phyloP scores from a whole-genome alignment of 2,888 invertebrate species.

The Archaeoteleia sp. region DNA sequence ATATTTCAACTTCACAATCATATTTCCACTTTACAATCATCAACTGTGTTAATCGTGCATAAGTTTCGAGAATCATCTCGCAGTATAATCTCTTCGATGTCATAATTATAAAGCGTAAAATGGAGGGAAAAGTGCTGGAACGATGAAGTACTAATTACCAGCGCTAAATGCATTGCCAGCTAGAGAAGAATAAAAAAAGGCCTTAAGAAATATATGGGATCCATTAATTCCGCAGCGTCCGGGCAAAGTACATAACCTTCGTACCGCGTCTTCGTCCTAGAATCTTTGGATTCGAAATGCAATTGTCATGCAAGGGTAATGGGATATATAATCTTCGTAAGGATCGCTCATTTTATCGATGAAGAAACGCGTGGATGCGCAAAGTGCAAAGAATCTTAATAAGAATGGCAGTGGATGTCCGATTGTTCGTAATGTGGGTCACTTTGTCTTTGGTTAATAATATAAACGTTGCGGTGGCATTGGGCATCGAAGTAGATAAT shows the following conservation, averaged over 20 bases:
- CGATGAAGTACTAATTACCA: slow-evolving; percentile 25
- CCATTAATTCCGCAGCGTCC: slow-evolving; percentile 19
- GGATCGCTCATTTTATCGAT: slow-evolving; percentile 42
- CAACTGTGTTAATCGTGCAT: background rate
- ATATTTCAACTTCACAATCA: slow-evolving; percentile 24
- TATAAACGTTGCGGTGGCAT: slow-evolving; percentile 18
- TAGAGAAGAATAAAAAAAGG: slow-evolving; percentile 4
- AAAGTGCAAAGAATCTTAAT: slow-evolving; percentile 46
- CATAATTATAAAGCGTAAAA: slow-evolving; percentile 26
- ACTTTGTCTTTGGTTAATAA: slow-evolving; percentile 31
- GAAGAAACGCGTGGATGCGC: slow-evolving; percentile 48
- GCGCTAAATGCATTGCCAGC: slow-evolving; percentile 24
- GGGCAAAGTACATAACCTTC: slow-evolving; percentile 19
- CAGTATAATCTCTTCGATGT: slow-evolving; percentile 30
- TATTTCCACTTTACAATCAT: slow-evolving; percentile 1
- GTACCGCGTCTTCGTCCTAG: slow-evolving; percentile 18
- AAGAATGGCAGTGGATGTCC: slow-evolving; percentile 30
- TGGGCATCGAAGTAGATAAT: slow-evolving; percentile 14
- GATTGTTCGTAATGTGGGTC: slow-evolving; percentile 47
- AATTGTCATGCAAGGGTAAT: slow-evolving; percentile 46
- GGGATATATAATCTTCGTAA: slow-evolving; percentile 20
- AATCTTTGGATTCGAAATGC: slow-evolving; percentile 35
- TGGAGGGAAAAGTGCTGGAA: background rate
- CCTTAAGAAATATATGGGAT: slow-evolving; percentile 25
- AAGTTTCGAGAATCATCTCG: slow-evolving; percentile 31